Base-by-base conservation (phyloP, 2,113 vertebrate genomes). In the Solea senegalensis region DNA sequence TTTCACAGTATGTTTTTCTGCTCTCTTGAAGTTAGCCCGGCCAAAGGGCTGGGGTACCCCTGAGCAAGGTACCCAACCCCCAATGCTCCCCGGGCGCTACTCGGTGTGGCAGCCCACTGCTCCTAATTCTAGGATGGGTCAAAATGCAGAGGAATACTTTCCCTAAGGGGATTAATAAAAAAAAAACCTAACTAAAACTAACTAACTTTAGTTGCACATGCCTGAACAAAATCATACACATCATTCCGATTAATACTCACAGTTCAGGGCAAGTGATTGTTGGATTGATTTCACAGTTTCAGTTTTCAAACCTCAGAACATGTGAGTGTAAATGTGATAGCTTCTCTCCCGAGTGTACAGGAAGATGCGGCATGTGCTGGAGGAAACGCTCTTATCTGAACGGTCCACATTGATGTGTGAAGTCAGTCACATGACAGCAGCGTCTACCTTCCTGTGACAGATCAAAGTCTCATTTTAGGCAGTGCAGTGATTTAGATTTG, bases 361-460 rank as follows among this genome's bases (percentile, higher is more conserved):
- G 44, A 44, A 51, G 41, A 76, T 59, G 56, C 28, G 1, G 21
- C 13, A 21, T 15, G 27, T 6, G 40, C 45, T 12, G 21, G 8
- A 63, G 46, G 52, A 27, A 74, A 75, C 48, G 34, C 1, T 43
- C 8, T 8, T 79, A 45, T 62, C 56, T 65, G 45, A 27, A 57
- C 34, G 34, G 7, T 39, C 41, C 28, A 60, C 40, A 57, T 16
- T 48, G 21, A 10, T 54, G 72, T 74, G 77, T 74, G 58, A 77
- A 78, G 66, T 69, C n/a, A 74, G 69, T 44, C 59, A 67, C 40
- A 57, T 57, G 26, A 15, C 69, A 63, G 66, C 45, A 28, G 12
- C 21, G 52, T 54, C 52, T 6, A 27, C 26, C 16, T 26, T 52
- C 16, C 9, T 52, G 8, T 52, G 50, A 9, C 50, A 52, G 5